Percentiles rank a stretch among this genome's conserved stretches.
Evolutionary conservation across 1,140 invertebrate genomes (phyloP).

Genomic region (Metaphire vulgaris): DNA sequence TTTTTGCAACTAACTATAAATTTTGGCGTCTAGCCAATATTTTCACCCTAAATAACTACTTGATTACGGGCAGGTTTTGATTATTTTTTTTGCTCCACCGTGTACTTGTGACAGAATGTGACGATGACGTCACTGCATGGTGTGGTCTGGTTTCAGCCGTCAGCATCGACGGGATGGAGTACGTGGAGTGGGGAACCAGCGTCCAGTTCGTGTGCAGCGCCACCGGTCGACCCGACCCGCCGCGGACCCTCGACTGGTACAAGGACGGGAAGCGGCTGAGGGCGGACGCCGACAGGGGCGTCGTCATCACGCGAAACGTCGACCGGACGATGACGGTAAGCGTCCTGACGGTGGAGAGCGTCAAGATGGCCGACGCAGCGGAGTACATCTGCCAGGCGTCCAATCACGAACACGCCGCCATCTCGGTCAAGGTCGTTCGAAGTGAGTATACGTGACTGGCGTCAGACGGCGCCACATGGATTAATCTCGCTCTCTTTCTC

Average conservation of each 20-base stretch:
- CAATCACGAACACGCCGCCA: slow-evolving; percentile 35
- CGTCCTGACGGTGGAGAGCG: slow-evolving; percentile 37
- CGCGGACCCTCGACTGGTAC: slow-evolving; percentile 42
- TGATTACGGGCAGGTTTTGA: too few relatives aligned
- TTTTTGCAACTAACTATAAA: too few relatives aligned
- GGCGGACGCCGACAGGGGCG: slow-evolving; percentile 29
- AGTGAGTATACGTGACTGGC: slow-evolving; percentile 35
- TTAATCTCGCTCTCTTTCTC: too few relatives aligned
- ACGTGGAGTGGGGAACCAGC: slow-evolving; percentile 37
- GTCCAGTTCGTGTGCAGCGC: slow-evolving; percentile 39
- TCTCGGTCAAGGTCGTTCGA: slow-evolving; percentile 37
- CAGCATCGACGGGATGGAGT: slow-evolving; percentile 36
- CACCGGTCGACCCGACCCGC: slow-evolving; percentile 37
- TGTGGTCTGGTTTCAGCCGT: too few relatives aligned
- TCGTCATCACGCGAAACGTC: slow-evolving; percentile 36
- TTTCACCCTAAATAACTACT: too few relatives aligned
- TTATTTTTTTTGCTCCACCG: too few relatives aligned
- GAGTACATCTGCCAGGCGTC: slow-evolving; percentile 40
- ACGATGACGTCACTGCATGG: too few relatives aligned
- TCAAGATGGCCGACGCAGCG: slow-evolving; percentile 35
- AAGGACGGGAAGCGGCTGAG: slow-evolving; percentile 39
- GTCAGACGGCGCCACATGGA: too few relatives aligned
- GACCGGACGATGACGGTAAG: slow-evolving; percentile 32
- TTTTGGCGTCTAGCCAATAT: too few relatives aligned
- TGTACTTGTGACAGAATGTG: too few relatives aligned